Conservation (phyloP, 1,140 invertebrate species). For the Drosophila yakuba region DNA sequence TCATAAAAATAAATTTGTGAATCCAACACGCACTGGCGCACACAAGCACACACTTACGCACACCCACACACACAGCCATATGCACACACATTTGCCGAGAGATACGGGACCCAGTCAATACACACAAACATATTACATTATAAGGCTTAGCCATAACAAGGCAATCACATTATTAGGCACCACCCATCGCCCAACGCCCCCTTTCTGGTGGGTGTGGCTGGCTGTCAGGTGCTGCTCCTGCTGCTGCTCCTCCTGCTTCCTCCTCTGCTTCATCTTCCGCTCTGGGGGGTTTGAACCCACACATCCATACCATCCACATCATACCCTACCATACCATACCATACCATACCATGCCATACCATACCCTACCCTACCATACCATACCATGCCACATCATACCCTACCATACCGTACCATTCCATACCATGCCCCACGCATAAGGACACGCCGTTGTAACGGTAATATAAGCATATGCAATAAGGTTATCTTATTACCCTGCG, state of each 20-base stretch:
- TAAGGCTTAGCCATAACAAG: constrained; percentile 83
- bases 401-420: not conserved
- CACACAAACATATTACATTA: constrained; percentile 75
- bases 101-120: constrained; percentile 25
- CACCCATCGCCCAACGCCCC: constrained; percentile 33
- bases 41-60: constrained; percentile 33
- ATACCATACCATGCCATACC: not conserved
- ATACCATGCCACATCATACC: not conserved
- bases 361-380: not conserved
- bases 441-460: constrained; percentile 52
- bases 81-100: constrained; percentile 2
- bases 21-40: constrained; percentile 63
- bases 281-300: not conserved
- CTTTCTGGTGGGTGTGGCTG: constrained; percentile 27
- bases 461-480: constrained; percentile 83
- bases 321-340: not conserved
- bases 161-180: constrained; percentile 81
- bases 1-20: constrained; percentile 83
- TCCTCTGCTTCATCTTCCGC: not conserved
- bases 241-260: constrained; percentile 13
- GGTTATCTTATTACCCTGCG: constrained; percentile 79
- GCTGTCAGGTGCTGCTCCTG: constrained; percentile 28
- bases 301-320: not conserved
- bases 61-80: constrained; percentile 32
- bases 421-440: constrained; percentile 5